Conservation (phyloP, 2,888 invertebrate species). For the Anodontia alba region DNA sequence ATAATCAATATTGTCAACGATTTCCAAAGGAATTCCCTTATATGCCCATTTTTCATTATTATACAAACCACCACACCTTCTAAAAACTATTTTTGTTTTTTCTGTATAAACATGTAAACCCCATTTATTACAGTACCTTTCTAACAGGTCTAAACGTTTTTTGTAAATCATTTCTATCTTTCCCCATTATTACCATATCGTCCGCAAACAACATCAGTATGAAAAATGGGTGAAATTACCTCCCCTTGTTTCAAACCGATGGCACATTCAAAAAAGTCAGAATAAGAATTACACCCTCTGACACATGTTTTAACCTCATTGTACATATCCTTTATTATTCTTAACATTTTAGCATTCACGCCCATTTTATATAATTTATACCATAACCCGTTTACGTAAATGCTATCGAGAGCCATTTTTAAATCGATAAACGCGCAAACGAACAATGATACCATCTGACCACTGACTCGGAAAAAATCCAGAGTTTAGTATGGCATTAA, state of each 20-base stretch:
- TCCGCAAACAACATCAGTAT: slow-evolving; percentile 41
- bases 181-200: slow-evolving; percentile 34
- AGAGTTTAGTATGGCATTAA: neutral
- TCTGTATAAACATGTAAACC: slow-evolving; percentile 26
- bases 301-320: slow-evolving; percentile 12
- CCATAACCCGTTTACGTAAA: slow-evolving; percentile 34
- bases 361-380: slow-evolving; percentile 25
- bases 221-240: slow-evolving; percentile 22
- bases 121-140: slow-evolving; percentile 27
- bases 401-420: slow-evolving; percentile 24
- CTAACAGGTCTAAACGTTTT: slow-evolving; percentile 1
- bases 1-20: slow-evolving; percentile 30
- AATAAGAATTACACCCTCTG: neutral
- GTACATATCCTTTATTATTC: slow-evolving; percentile 24
- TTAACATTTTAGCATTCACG: slow-evolving; percentile 17
- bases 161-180: slow-evolving; percentile 21
- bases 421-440: slow-evolving; percentile 30
- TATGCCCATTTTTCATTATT: slow-evolving; percentile 27
- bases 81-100: slow-evolving; percentile 33
- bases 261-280: slow-evolving; percentile 19
- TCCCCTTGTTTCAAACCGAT: slow-evolving; percentile 25
- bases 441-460: neutral
- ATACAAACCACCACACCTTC: slow-evolving; percentile 9
- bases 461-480: too few relatives aligned
- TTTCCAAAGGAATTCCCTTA: slow-evolving; percentile 8